Conservation (phyloP, 2,888 invertebrate genomes). For the Leptinotarsa tumamoca region DNA sequence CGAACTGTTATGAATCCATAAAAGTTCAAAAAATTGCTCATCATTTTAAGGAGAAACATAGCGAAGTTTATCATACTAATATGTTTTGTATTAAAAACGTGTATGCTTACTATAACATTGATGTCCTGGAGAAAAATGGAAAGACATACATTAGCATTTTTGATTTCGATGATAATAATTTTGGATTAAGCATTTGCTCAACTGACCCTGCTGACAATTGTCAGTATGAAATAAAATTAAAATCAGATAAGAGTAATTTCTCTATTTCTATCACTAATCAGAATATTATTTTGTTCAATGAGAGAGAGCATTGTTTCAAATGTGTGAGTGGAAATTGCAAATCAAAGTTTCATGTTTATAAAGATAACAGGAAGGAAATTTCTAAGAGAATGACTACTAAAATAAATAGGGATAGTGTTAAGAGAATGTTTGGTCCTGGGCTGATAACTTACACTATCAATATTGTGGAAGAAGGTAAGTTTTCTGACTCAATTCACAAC, state of each 20-base stretch:
- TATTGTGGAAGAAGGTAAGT: conserved; percentile 41
- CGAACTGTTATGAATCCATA: conserved; percentile 39
- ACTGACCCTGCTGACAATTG: conserved; percentile 36
- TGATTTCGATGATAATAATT: conserved; percentile 46
- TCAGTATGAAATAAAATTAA: conserved; percentile 42
- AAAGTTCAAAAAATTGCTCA: conserved; percentile 39
- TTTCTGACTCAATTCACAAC: no score
- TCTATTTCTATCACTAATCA: conserved; percentile 40
- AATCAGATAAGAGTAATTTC: conserved; percentile 43
- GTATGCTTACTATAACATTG: conserved; percentile 44
- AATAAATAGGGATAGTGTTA: conserved; percentile 45
- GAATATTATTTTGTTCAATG: conserved; percentile 42
- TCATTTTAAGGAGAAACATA: conserved; percentile 46
- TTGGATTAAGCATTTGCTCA: conserved; percentile 45
- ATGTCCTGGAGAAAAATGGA: conserved; percentile 45
- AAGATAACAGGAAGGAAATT: conserved; percentile 45
- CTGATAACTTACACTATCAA: conserved; percentile 43
- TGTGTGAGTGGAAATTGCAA: conserved; percentile 44
- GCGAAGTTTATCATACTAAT: conserved; percentile 38
- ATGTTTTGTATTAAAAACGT: conserved; percentile 41
- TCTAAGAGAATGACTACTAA: conserved; percentile 45
- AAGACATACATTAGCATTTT: conserved; percentile 44
- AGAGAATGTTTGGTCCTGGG: conserved; percentile 44
- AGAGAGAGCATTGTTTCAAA: conserved; percentile 46
- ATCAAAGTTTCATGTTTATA: conserved; percentile 42